Evolutionary conservation across 1,140 invertebrate genomes (phyloP).

Genomic region (Zaprionus lachaisei): DNA sequence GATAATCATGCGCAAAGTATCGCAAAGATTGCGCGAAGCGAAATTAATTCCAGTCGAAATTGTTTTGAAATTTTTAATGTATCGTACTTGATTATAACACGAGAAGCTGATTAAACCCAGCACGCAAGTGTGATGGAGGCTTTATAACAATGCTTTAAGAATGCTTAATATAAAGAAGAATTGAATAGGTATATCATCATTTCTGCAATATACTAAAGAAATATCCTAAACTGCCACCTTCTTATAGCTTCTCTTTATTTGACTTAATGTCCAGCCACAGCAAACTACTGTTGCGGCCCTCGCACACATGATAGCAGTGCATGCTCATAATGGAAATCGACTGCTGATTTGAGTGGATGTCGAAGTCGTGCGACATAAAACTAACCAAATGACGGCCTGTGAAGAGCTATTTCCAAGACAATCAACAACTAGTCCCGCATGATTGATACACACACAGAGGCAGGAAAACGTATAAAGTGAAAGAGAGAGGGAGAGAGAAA

Average conservation of each 20-base stretch:
- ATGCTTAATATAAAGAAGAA: too few relatives aligned
- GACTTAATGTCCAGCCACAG: too few relatives aligned
- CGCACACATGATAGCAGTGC: constrained; percentile 13
- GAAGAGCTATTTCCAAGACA: constrained; percentile 16
- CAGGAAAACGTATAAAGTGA: not conserved
- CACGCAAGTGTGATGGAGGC: too few relatives aligned
- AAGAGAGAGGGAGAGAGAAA: not conserved
- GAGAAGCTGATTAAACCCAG: not conserved
- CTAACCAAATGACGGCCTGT: constrained; percentile 37
- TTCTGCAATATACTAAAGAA: too few relatives aligned
- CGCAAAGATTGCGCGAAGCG: not conserved
- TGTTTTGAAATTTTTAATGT: not conserved
- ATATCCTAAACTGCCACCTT: too few relatives aligned
- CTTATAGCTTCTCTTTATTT: too few relatives aligned
- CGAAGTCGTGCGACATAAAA: constrained; percentile 37
- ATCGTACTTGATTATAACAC: not conserved
- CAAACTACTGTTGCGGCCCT: constrained; percentile 2
- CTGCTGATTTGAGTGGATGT: constrained; percentile 45
- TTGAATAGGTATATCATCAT: too few relatives aligned
- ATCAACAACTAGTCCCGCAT: constrained; percentile 27
- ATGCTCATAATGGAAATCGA: constrained; percentile 37
- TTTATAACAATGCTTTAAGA: not conserved
- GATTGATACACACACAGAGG: constrained; percentile 35
- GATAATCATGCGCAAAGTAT: constrained; percentile 1
- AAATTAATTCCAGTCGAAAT: not conserved